Evolutionary conservation across 2,888 invertebrate genomes (phyloP).

Genomic region (Petrolisthes manimaculis): DNA sequence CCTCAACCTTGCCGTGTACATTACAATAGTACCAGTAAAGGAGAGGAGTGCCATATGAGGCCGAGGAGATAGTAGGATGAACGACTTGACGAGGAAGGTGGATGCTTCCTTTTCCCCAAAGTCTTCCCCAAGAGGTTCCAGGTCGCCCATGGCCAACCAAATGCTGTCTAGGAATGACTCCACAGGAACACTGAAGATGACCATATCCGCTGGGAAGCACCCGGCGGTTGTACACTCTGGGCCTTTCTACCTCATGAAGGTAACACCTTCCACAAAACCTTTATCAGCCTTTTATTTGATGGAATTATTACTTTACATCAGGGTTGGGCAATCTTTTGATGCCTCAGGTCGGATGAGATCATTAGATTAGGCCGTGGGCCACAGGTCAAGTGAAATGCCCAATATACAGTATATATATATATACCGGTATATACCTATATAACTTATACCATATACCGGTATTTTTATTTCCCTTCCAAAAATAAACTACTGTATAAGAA

Average conservation of each 20-base stretch:
- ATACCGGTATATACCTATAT: no score
- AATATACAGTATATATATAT: no score
- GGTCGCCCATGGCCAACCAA: slow-evolving; percentile 65
- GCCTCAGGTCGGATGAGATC: not conserved
- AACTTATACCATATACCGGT: no score
- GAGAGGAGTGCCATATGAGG: no score
- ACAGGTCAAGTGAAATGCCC: no score
- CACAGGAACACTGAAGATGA: slow-evolving; percentile 96
- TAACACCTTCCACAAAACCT: not conserved
- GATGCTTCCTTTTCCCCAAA: slow-evolving; percentile 65
- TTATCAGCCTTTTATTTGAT: not conserved
- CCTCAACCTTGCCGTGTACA: no score
- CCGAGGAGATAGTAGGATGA: slow-evolving; percentile 30
- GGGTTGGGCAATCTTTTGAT: no score
- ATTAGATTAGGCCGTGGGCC: not conserved
- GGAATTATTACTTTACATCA: not conserved
- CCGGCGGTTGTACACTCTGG: slow-evolving; percentile 94
- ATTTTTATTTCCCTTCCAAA: no score
- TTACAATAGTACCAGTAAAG: no score
- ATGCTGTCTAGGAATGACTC: slow-evolving; percentile 76
- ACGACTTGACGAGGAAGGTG: slow-evolving; percentile 52
- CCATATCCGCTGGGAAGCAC: slow-evolving; percentile 96
- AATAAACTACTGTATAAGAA: no score
- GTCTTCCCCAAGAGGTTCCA: slow-evolving; percentile 64
- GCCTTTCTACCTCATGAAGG: slow-evolving; percentile 98